phyloP scores from a whole-genome alignment of 2,113 vertebrate genomes.

The Falcunculus frontatus region DNA sequence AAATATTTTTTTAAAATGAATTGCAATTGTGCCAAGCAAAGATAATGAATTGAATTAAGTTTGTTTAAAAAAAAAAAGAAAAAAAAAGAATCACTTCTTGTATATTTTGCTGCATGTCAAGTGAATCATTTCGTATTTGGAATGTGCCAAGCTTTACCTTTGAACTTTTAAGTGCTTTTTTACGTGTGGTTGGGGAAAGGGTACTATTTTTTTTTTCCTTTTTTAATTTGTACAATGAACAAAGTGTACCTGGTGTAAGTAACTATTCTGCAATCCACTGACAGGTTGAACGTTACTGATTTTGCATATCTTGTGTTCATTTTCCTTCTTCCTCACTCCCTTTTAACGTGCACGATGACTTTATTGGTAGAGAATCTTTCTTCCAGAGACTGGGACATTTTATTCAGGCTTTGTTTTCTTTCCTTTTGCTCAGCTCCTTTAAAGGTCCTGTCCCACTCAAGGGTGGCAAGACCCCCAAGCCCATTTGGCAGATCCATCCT shows the following conservation, averaged over 20 bases:
- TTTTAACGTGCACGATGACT: slow-evolving; percentile 27
- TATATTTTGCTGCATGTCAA: slow-evolving; percentile 88
- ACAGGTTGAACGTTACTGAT: slow-evolving; percentile 73
- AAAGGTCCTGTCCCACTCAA: background rate
- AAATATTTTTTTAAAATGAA: slow-evolving; percentile 84
- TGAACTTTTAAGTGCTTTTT: slow-evolving; percentile 80
- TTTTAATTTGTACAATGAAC: slow-evolving; percentile 75
- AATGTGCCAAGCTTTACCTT: slow-evolving; percentile 83
- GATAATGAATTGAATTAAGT: slow-evolving; percentile 76
- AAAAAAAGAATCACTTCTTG: slow-evolving; percentile 73
- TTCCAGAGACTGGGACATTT: slow-evolving; percentile 17
- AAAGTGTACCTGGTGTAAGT: slow-evolving; percentile 69
- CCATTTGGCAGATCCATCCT: slow-evolving; percentile 6
- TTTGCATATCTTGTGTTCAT: slow-evolving; percentile 96
- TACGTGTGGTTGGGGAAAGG: slow-evolving; percentile 68
- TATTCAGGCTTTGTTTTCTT: slow-evolving; percentile 36
- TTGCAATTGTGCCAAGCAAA: slow-evolving; percentile 82
- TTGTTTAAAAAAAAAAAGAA: slow-evolving; percentile 69
- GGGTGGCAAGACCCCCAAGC: background rate
- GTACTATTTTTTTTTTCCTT: slow-evolving; percentile 66
- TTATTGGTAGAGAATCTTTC: slow-evolving; percentile 27
- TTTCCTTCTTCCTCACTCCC: slow-evolving; percentile 53
- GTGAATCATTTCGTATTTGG: slow-evolving; percentile 85
- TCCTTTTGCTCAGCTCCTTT: slow-evolving; percentile 15
- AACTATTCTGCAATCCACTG: slow-evolving; percentile 56